phyloP scores from a whole-genome alignment of 2,797 vertebrate species.

The Molothrus ater region DNA sequence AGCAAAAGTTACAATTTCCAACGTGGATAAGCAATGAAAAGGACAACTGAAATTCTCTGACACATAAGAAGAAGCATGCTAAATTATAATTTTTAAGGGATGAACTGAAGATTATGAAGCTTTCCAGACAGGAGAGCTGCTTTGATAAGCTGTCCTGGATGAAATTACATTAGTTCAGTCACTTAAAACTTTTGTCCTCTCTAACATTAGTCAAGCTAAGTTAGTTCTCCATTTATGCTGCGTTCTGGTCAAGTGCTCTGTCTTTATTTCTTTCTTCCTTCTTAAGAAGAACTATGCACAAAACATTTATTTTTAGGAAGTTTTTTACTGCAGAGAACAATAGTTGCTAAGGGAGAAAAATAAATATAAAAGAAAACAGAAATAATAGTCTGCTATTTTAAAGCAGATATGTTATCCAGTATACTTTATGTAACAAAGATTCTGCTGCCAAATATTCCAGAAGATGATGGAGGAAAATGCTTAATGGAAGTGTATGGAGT shows the following conservation, averaged over 20 bases:
- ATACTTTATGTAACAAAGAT: background rate
- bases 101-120: background rate
- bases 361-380: background rate
- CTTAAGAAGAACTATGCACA: background rate
- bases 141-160: background rate
- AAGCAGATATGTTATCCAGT: background rate
- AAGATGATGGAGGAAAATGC: background rate
- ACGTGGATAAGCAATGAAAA: background rate
- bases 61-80: background rate
- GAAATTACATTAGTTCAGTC: background rate
- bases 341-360: constrained; percentile 10
- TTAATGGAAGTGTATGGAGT: background rate
- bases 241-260: fast-evolving
- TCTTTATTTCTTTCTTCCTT: background rate
- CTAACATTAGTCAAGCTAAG: background rate
- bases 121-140: background rate
- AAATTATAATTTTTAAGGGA: background rate
- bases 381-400: background rate
- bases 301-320: background rate
- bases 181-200: background rate
- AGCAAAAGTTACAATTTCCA: background rate
- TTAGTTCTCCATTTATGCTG: background rate
- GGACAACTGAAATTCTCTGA: background rate
- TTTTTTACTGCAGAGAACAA: background rate
- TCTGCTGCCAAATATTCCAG: background rate